phyloP scores from a whole-genome alignment of 2,113 vertebrate species.

The Sigmodon hispidus region DNA sequence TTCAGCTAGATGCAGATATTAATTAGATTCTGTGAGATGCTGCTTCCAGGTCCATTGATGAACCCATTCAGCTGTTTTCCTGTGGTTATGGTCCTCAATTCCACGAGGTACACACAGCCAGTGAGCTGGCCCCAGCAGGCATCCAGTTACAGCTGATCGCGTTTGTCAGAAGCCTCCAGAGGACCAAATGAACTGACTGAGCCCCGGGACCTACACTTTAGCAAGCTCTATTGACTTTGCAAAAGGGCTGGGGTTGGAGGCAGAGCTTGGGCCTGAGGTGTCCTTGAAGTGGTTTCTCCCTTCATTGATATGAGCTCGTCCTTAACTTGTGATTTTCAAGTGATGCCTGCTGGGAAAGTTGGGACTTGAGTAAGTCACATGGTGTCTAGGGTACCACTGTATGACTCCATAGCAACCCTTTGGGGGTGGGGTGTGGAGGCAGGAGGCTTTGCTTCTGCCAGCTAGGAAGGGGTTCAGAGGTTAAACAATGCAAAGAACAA shows the following conservation, averaged over 20 bases:
- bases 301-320: neutral
- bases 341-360: neutral
- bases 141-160: constrained; percentile 56
- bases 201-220: constrained; percentile 51
- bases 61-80: neutral
- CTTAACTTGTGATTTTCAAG: constrained; percentile 44
- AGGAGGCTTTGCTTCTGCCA: neutral
- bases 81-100: neutral
- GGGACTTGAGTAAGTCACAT: neutral
- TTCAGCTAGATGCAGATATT: constrained; percentile 71
- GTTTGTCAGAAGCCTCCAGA: constrained; percentile 70
- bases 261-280: constrained; percentile 4
- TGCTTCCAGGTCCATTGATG: neutral
- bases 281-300: constrained; percentile 27
- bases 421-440: neutral
- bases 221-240: constrained; percentile 39
- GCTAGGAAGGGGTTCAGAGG: constrained; percentile 9
- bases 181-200: constrained; percentile 78
- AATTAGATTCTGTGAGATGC: constrained; percentile 66
- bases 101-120: neutral
- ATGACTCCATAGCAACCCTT: neutral
- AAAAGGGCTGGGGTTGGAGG: neutral
- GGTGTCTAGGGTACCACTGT: neutral
- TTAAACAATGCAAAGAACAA: neutral
- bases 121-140: neutral